phyloP scores from a whole-genome alignment of 92 coral and sea anemone species.

The Isaurus tuberculatus region DNA sequence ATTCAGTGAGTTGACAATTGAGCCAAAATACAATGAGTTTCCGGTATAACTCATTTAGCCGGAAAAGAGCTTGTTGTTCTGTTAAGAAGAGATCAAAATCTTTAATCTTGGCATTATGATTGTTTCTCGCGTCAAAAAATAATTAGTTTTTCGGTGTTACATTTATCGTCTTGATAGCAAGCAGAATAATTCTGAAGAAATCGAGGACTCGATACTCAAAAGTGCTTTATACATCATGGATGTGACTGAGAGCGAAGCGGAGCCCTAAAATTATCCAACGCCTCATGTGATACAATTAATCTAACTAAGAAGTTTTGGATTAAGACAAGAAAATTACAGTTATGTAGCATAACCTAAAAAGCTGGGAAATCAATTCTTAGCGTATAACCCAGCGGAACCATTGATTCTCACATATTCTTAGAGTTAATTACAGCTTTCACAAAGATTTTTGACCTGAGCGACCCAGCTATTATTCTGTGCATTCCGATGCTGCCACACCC shows the following conservation, averaged over 20 bases:
- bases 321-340: background rate
- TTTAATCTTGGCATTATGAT: conserved; percentile 18
- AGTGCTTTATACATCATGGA: too few relatives aligned
- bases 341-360: background rate
- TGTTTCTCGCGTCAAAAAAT: background rate
- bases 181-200: background rate
- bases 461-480: conserved; percentile 15
- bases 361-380: background rate
- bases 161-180: background rate
- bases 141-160: background rate
- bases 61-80: conserved; percentile 23
- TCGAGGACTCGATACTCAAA: background rate
- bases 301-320: too few relatives aligned
- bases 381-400: background rate
- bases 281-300: too few relatives aligned
- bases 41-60: conserved; percentile 33
- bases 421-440: background rate
- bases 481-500: conserved; percentile 42
- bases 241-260: background rate
- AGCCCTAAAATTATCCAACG: background rate
- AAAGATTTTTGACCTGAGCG: conserved; percentile 20
- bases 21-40: conserved; percentile 16
- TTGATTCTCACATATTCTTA: background rate
- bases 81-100: conserved; percentile 11
- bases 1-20: background rate